These are phyloP conservation scores for Zaprionus kolodkinae DNA, from an alignment of 1,140 invertebrate species.

Conservation along the genomic window DNA sequence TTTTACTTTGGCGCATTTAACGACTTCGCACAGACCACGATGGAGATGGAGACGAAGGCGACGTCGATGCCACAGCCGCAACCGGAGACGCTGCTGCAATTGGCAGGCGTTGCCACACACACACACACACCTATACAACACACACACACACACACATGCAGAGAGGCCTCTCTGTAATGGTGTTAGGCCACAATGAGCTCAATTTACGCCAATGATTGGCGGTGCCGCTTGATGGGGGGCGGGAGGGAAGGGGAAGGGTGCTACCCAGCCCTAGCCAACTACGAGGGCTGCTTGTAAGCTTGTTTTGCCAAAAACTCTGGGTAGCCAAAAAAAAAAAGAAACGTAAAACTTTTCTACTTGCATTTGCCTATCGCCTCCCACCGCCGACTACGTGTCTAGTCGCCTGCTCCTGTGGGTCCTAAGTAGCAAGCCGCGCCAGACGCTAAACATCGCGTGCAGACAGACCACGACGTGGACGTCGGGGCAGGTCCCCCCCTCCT, in stretches of 20 bases:
- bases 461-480: slow-evolving; percentile 44
- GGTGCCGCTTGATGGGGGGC: slow-evolving; percentile 43
- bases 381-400: background rate
- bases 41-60: slow-evolving; percentile 3
- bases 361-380: slow-evolving; percentile 72
- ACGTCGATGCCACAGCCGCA: slow-evolving; percentile 16
- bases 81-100: slow-evolving; percentile 15
- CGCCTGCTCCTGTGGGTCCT: slow-evolving; percentile 6
- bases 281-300: background rate
- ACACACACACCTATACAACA: slow-evolving; percentile 38
- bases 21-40: slow-evolving; percentile 70
- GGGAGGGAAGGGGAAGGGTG: background rate
- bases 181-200: slow-evolving; percentile 82
- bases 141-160: slow-evolving; percentile 15
- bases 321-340: slow-evolving; percentile 32
- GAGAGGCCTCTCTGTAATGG: slow-evolving; percentile 56
- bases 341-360: slow-evolving; percentile 66
- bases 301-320: background rate
- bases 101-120: slow-evolving; percentile 7
- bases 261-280: background rate
- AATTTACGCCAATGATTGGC: slow-evolving; percentile 82
- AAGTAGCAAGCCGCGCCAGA: slow-evolving; percentile 62
- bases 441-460: slow-evolving; percentile 81
- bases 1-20: slow-evolving; percentile 82
- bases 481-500: slow-evolving; percentile 37